phyloP scores from a whole-genome alignment of 2,888 invertebrate genomes.

The Pharmacophagus antenor region DNA sequence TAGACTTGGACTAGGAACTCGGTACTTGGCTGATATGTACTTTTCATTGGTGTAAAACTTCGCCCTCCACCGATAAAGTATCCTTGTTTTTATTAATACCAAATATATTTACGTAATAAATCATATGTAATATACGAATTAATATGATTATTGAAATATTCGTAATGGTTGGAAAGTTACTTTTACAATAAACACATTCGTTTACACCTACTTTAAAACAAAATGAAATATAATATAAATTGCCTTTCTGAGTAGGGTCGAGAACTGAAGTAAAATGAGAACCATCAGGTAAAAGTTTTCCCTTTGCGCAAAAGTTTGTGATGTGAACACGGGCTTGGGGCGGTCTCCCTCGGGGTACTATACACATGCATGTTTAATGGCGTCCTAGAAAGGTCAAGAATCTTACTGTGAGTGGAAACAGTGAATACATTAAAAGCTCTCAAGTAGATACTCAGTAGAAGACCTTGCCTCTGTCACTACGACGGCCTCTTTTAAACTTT shows the following conservation, averaged over 20 bases:
- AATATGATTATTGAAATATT: not conserved
- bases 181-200: constrained; percentile 2
- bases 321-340: constrained; percentile 65
- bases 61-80: too few relatives aligned
- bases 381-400: constrained; percentile 77
- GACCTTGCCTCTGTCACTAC: constrained; percentile 46
- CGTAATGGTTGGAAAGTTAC: not conserved
- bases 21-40: too few relatives aligned
- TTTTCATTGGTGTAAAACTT: too few relatives aligned
- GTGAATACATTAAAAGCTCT: constrained; percentile 74
- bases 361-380: constrained; percentile 77
- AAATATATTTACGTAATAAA: too few relatives aligned
- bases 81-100: too few relatives aligned
- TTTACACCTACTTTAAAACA: constrained; percentile 36
- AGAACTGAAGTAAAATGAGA: constrained; percentile 62
- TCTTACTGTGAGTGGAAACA: constrained; percentile 61
- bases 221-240: constrained; percentile 33
- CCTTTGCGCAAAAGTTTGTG: constrained; percentile 70
- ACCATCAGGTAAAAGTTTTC: constrained; percentile 68
- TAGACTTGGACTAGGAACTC: too few relatives aligned
- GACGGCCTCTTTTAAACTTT: constrained; percentile 70
- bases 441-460: constrained; percentile 51
- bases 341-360: constrained; percentile 61
- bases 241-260: constrained; percentile 46
- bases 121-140: too few relatives aligned